Conservation (phyloP, 2,113 vertebrate genomes). For the Pelusios castaneus region DNA sequence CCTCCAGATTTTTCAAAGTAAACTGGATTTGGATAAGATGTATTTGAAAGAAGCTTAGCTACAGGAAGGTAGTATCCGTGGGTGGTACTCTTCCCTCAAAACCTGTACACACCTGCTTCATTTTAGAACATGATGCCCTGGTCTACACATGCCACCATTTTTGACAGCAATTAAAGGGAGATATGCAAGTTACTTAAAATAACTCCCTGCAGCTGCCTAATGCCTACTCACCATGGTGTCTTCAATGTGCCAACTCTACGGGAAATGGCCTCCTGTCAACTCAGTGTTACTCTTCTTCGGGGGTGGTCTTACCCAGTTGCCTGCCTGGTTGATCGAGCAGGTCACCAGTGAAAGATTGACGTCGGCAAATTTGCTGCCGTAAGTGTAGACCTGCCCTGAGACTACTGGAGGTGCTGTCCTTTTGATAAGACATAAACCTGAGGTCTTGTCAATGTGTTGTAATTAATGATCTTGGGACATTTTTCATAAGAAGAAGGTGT, state of each 20-base stretch:
- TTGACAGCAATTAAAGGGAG: too few relatives aligned
- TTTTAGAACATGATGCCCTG: background rate
- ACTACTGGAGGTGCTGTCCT: background rate
- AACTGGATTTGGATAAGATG: background rate
- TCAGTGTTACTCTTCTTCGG: too few relatives aligned
- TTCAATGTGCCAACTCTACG: too few relatives aligned
- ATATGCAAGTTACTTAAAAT: too few relatives aligned
- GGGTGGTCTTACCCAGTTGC: too few relatives aligned
- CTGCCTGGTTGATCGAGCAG: too few relatives aligned
- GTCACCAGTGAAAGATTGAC: too few relatives aligned
- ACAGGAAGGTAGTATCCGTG: background rate
- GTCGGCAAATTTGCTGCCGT: too few relatives aligned
- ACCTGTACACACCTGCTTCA: background rate
- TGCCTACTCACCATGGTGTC: too few relatives aligned
- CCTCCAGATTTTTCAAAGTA: background rate
- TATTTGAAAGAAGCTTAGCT: background rate
- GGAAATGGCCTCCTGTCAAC: too few relatives aligned
- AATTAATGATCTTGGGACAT: background rate
- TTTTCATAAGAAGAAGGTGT: background rate
- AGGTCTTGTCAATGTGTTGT: background rate
- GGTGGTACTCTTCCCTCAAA: background rate
- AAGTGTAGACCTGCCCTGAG: background rate
- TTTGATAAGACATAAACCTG: conserved; percentile 1
- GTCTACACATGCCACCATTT: too few relatives aligned
- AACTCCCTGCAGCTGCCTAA: too few relatives aligned